Evolutionary conservation across 2,113 vertebrate genomes (phyloP).

Genomic region (Varanus salvator): DNA sequence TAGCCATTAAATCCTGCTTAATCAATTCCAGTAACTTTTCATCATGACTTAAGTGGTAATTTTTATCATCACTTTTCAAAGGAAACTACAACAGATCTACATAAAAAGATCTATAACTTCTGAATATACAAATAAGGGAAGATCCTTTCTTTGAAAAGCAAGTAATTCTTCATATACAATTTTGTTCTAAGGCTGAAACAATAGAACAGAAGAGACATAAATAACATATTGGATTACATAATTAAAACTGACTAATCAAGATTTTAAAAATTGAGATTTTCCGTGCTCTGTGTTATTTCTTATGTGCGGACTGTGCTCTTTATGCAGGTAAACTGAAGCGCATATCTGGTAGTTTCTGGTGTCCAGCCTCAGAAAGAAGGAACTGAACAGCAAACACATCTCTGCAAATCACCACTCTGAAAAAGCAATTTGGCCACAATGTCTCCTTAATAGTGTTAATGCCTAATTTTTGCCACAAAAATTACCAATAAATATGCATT

Average conservation of each 20-base stretch:
- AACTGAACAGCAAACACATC: slow-evolving; percentile 74
- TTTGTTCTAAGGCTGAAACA: slow-evolving; percentile 29
- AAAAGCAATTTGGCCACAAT: slow-evolving; percentile 82
- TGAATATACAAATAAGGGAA: slow-evolving; percentile 29
- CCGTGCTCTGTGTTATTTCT: slow-evolving; percentile 33
- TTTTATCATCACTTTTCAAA: background rate
- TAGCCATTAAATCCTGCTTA: slow-evolving; percentile 18
- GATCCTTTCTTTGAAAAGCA: slow-evolving; percentile 38
- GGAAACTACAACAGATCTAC: background rate
- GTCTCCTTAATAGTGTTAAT: slow-evolving; percentile 81
- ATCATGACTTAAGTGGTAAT: slow-evolving; percentile 16
- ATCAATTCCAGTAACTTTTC: slow-evolving; percentile 28
- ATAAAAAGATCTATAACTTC: slow-evolving; percentile 3
- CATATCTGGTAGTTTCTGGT: slow-evolving; percentile 67
- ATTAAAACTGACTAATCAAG: slow-evolving; percentile 54
- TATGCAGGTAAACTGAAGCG: slow-evolving; percentile 38
- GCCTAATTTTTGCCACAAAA: slow-evolving; percentile 84
- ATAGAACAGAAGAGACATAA: slow-evolving; percentile 6
- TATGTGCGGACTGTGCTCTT: background rate
- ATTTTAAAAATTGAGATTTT: slow-evolving; percentile 47
- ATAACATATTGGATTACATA: slow-evolving; percentile 17
- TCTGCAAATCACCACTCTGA: slow-evolving; percentile 79
- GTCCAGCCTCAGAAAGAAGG: slow-evolving; percentile 74
- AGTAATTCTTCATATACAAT: slow-evolving; percentile 12
- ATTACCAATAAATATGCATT: slow-evolving; percentile 84